Base-by-base conservation (phyloP, 2,888 invertebrate species). In the Dolichopus griseipennis region DNA sequence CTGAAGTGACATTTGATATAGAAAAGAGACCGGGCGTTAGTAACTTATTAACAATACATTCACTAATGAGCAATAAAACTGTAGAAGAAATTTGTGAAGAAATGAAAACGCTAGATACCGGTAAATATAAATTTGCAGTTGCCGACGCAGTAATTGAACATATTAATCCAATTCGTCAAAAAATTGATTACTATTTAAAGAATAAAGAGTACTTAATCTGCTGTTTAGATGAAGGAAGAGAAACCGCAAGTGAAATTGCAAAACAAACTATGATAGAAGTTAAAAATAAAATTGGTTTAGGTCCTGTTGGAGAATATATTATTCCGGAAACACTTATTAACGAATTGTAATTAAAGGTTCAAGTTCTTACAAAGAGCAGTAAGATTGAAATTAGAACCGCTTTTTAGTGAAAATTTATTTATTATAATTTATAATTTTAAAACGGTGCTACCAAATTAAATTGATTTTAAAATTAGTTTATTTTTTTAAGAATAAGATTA, bases 21-120 rank as follows among this genome's bases (percentile, higher is more conserved):
- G 86, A 84, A 67, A 78, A 79, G 8, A 84, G 98, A 71, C 91
- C 94, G 0, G 98, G 95, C 33, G 91, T 99, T 20, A 85, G 95
- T 66, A 98, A 98, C 84, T 84, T 99, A 68, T 85, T 98, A 71
- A 83, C 85, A 68, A 90, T 97, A 71, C 93, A 95, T 83, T 88
- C 92, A 66, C 84, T 91, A 68, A 83, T 92, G 22, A 86, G 87
- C 21, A 90, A 87, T 65, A 83, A 85, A 78, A 78, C 84, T 66
- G 83, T 88, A 3, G 87, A 90, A 72, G 85, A 89, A 73, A 90
- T 92, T 70, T 88, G 90, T 73, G 82, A 84, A 71, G 89, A 92
- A 78, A 85, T 83, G 21, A 78, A 81, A 68, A 82, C 82, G 12
- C 77, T 92, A 63, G 88, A 90, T 78, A 96, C 95, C 65, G 91